Evolutionary conservation across 2,797 vertebrate species (phyloP).

Genomic region (Pogonophryne albipinna): DNA sequence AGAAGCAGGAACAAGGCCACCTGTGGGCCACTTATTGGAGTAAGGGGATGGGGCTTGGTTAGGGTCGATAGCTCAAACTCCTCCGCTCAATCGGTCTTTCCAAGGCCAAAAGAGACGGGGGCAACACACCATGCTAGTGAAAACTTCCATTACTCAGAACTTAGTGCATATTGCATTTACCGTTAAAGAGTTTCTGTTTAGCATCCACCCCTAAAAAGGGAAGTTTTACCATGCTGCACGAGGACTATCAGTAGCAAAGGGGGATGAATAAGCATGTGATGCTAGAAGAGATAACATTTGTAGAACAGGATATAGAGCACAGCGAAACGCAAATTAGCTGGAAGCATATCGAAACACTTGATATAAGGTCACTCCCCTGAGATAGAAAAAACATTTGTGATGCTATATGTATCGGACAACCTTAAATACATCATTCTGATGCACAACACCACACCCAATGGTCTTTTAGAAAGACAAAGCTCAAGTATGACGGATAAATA

Average conservation of each 20-base stretch:
- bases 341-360: constrained; percentile 37
- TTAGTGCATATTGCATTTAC: neutral
- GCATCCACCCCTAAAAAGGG: neutral
- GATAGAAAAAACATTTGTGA: constrained; percentile 20
- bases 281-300: constrained; percentile 18
- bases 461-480: neutral
- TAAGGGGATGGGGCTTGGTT: neutral
- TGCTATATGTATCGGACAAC: neutral
- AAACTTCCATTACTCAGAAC: neutral
- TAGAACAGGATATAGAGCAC: constrained; percentile 2
- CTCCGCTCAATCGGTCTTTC: neutral
- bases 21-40: constrained; percentile 8
- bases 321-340: constrained; percentile 18
- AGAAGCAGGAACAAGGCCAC: neutral
- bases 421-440: neutral
- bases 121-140: neutral
- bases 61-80: constrained; percentile 12
- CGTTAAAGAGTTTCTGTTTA: neutral
- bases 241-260: neutral
- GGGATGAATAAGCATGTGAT: constrained; percentile 23
- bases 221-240: neutral
- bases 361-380: constrained; percentile 20
- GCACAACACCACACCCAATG: neutral
- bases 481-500: neutral
- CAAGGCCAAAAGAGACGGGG: neutral